Conservation (phyloP, 2,113 vertebrate species). For the Archilochus colubris region DNA sequence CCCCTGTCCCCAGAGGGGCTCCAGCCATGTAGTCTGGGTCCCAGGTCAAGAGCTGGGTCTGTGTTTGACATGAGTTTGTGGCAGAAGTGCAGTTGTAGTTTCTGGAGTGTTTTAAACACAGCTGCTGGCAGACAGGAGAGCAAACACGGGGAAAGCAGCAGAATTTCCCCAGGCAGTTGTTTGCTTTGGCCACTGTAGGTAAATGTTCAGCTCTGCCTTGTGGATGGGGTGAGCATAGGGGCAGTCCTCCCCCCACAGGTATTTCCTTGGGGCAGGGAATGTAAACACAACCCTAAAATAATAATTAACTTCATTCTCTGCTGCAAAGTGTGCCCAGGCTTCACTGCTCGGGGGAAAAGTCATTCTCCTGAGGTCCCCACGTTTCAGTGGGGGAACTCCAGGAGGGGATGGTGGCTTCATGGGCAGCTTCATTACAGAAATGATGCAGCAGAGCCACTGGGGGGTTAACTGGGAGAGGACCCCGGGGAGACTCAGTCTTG, state of each 20-base stretch:
- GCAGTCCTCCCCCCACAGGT: neutral
- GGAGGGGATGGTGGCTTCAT: neutral
- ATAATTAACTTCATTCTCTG: neutral
- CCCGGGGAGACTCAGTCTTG: neutral
- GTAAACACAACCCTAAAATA: conserved; percentile 1
- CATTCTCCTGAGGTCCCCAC: neutral
- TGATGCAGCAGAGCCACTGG: rapidly evolving
- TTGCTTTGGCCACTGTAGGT: conserved; percentile 55
- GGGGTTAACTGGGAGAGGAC: neutral
- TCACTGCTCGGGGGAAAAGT: neutral
- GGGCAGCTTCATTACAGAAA: rapidly evolving
- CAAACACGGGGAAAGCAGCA: neutral
- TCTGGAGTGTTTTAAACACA: neutral
- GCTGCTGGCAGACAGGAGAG: neutral
- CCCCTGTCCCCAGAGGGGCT: too few species aligned
- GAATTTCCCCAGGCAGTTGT: neutral
- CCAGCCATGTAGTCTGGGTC: neutral
- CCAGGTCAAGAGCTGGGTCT: neutral
- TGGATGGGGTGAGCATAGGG: neutral
- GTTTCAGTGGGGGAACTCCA: neutral
- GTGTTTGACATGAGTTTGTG: neutral
- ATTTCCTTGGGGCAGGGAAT: neutral
- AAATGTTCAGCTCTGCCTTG: conserved; percentile 18
- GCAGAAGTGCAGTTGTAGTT: neutral
- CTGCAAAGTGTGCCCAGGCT: neutral